phyloP scores from a whole-genome alignment of 2,888 invertebrate genomes.

The Tetranychus piercei region DNA sequence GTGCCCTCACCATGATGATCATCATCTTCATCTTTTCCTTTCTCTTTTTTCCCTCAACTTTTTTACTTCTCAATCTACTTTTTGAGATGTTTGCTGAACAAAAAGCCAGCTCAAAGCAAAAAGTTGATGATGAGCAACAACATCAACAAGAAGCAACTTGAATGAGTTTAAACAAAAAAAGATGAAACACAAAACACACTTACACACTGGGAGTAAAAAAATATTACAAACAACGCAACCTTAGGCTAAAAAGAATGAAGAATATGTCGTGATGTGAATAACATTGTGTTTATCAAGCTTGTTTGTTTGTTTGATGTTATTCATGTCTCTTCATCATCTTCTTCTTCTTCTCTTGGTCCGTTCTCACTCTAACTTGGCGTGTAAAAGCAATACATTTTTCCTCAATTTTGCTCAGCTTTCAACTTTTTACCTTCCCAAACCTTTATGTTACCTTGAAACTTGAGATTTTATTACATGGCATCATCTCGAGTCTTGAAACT shows the following conservation, averaged over 20 bases:
- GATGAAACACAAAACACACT: background rate
- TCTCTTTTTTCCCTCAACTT: conserved; percentile 4
- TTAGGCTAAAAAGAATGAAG: background rate
- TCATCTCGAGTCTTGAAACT: no score
- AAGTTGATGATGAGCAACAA: background rate
- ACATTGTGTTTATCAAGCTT: background rate
- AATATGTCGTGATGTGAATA: background rate
- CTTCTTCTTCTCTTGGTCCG: background rate
- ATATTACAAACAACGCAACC: background rate
- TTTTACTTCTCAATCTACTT: background rate
- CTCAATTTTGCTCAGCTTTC: background rate
- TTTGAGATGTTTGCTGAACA: conserved; percentile 2
- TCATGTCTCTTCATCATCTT: background rate
- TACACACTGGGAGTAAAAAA: background rate
- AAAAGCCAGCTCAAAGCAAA: background rate
- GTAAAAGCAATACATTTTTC: no score
- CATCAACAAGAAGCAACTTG: background rate
- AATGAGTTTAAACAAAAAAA: background rate
- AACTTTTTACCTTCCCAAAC: background rate
- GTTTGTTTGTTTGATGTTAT: background rate
- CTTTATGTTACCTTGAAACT: no score
- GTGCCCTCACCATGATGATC: background rate
- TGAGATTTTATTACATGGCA: no score
- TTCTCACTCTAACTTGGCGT: background rate
- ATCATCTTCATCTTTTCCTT: background rate